Evolutionary conservation across 2,797 vertebrate species (phyloP), one percentile per base, ranked within the genome.

Genomic region (Capromys pilorides): DNA sequence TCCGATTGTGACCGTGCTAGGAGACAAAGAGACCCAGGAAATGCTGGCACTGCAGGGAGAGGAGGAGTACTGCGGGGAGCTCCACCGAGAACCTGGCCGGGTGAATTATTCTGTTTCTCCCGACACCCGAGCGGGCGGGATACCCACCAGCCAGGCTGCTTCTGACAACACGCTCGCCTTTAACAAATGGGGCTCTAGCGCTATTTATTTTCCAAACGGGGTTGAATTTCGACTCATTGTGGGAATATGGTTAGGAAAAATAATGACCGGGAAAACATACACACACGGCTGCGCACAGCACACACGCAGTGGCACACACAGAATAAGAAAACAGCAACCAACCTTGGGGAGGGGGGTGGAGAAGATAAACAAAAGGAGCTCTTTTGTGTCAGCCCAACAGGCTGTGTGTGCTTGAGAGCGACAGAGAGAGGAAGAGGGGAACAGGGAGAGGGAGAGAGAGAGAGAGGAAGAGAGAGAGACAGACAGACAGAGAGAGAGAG

Each of bases 181-280:
- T 91, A 93, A 96, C 75, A 88, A 75, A 88, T 93, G 91, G 6
- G 51, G 54, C 22, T 24, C 51, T 10, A 1, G 86, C 5, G 8
- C 69, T 22, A 45, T 18, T 24, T 13, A 69, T 79, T n/a, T 75
- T n/a, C 93, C 80, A 89, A 92, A 81, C 2, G 21, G 16, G 79
- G 90, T 88, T 95, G 41, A 94, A 82, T 10, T 39, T 77, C 57
- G 2, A 12, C 26, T 96, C 75, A n/a, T 88, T 91, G 86, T 92
- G 64, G 96, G 90, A 84, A 83, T 12, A 67, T 64, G 49, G 90
- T 67, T 80, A 92, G 86, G 81, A 94, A 96, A 97, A 97, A 95
- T 94, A 96, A 54, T 21, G 83, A 88, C 71, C 78, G 83, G 93
- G 77, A 94, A 64, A 67, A 64, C 49, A 71, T 39, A 21, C 39